Evolutionary conservation across 2,888 invertebrate genomes (phyloP), one percentile per base, ranked within the genome.

Genomic region (Heliconius cydno): DNA sequence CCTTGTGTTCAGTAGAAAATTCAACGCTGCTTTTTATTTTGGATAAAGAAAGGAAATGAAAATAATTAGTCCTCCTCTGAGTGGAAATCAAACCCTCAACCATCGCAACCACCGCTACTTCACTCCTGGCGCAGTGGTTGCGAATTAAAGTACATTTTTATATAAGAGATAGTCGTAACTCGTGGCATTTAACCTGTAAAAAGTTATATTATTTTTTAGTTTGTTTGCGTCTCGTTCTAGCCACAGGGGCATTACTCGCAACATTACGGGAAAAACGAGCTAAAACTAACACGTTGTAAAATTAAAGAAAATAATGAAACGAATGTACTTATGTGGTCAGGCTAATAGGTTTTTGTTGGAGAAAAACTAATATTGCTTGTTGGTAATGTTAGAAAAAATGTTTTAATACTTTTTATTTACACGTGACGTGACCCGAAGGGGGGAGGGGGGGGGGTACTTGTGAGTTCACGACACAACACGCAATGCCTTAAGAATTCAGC

Each of bases 241-340:
- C 75, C 75, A 75, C 75, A 65, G 15, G 75, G 65, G 75, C 22
- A 75, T 75, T 75, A 41, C 63, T 60, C 41, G 63, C 38, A 38
- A 75, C 75, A 65, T 75, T 75, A 65, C 63, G 34, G 25, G 34
- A 7, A 74, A 34, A 74, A 34, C 60, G 63, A 65, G n/a, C 22
- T 41, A 25, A 38, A 75, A 34, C 41, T 41, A 38, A 25, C 25
- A 65, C 63, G 41, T 38, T 74, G 57, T 52, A 30, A 72, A 60
- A 65, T 75, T 41, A 65, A 41, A 63, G 28, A 41, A 68, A 68
- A 68, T 68, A 68, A 68, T 68, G 68, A n/a, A 68, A 68, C 68
- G n/a, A 41, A 68, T 68, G 68, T 15, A 41, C 68, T 38, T n/a
- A 68, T 68, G 68, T 60, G 57, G 72, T 60, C 34, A 13, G n/a